Evolutionary conservation across 2,888 invertebrate genomes (phyloP), one percentile per base, ranked within the genome.

Genomic region (Blomia tropicalis): DNA sequence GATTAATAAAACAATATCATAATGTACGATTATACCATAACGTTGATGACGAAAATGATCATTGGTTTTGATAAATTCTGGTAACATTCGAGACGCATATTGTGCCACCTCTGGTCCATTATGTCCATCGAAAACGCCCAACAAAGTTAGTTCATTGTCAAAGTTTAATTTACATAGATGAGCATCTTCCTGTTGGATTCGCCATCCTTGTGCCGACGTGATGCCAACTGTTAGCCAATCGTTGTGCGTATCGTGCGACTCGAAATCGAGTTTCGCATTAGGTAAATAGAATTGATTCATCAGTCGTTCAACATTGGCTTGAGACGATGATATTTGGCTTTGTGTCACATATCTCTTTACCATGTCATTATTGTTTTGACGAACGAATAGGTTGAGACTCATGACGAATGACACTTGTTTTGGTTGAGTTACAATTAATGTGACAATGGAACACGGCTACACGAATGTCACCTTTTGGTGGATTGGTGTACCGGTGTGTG

Each of bases 121-220:
- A 68, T 65, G 43, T 56, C 51, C 98, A 78, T 98, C 98, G 74
- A 92, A 98, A 0, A 98, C 95, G 58, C 92, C 95, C 78, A 96
- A 98, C 60, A 93, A 77, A 14, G 89, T 83, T 61, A 85, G 83
- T 70, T 72, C 80, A 36, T 78, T 76, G 72, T 91, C 92, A 75
- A 83, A 93, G 65, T 87, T 82, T 66, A 90, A 77, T 68, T 90
- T 82, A 71, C 87, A 86, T 74, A 93, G 93, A 75, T 96, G 95
- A 53, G 95, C 90, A 80, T 98, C 96, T 95, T 96, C 96, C 80
- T 98, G 96, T 73, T 84, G 85, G 74, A 85, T 82, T 75, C 96
- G 84, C 96, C 96, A 98, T 75, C 96, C 96, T 77, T 98, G 96
- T 95, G 96, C 96, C 66, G 91, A 90, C 75, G 91, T 91, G 68